Percentiles rank a stretch among this genome's conserved stretches.
Evolutionary conservation across 2,797 vertebrate species (phyloP).

Genomic region (Amblyraja radiata): DNA sequence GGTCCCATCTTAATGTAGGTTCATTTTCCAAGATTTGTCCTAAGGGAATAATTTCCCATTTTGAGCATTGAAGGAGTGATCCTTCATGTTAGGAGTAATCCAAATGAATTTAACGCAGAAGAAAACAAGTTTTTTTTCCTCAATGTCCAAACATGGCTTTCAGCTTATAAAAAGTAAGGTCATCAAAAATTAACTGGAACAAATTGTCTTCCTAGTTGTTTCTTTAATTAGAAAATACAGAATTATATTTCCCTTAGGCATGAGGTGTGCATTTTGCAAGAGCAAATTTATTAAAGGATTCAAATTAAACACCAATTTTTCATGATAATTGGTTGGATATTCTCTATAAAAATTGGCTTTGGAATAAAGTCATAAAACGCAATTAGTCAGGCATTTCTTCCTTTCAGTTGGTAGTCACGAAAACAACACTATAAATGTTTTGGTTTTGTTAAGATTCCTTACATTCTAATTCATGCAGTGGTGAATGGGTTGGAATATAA

Average conservation of each 20-base stretch:
- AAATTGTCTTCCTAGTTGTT: neutral
- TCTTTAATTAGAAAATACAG: neutral
- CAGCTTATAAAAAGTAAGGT: neutral
- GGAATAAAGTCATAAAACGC: neutral
- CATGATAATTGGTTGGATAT: neutral
- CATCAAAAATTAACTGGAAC: neutral
- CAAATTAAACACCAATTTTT: neutral
- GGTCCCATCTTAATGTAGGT: too few relatives aligned
- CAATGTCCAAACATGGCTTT: neutral
- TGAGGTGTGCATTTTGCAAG: neutral
- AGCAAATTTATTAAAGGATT: neutral
- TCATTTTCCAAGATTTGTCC: neutral
- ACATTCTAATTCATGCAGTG: neutral
- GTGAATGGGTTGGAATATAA: neutral
- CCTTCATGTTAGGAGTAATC: neutral
- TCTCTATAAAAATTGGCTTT: neutral
- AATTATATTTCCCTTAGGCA: neutral
- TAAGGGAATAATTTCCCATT: neutral
- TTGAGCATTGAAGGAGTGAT: neutral
- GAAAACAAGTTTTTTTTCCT: neutral
- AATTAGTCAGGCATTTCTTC: neutral
- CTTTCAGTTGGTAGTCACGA: neutral
- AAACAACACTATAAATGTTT: neutral
- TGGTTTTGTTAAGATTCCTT: neutral
- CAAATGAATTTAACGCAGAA: neutral